Percentiles rank a stretch among this genome's conserved stretches.
These are phyloP conservation scores for Molothrus aeneus DNA, from an alignment of 2,797 vertebrate genomes.

Conservation along the genomic window DNA sequence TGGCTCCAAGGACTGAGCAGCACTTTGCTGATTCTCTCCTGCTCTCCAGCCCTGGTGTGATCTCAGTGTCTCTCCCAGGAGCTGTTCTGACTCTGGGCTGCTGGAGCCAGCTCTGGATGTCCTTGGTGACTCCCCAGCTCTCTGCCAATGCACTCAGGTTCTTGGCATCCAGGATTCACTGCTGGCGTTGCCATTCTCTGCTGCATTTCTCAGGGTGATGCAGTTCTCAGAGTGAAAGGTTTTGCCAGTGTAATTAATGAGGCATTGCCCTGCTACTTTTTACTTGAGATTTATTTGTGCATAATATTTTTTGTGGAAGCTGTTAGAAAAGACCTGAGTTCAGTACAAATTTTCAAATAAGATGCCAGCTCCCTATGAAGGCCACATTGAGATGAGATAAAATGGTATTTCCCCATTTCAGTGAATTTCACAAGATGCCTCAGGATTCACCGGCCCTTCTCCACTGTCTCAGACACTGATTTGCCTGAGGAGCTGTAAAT, in stretches of 20 bases:
- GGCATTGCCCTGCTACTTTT: neutral
- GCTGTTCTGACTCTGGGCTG: neutral
- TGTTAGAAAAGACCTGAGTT: neutral
- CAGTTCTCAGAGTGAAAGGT: neutral
- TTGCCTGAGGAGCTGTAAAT: neutral
- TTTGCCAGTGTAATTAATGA: neutral
- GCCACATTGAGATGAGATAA: neutral
- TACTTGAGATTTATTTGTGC: neutral
- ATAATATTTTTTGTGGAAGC: neutral
- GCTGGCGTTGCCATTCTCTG: neutral
- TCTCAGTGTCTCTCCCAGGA: neutral
- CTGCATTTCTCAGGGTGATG: neutral
- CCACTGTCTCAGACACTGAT: neutral
- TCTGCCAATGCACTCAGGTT: neutral
- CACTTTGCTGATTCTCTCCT: neutral
- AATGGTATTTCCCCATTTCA: neutral
- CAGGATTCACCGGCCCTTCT: neutral
- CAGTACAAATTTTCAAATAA: neutral
- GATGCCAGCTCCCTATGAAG: neutral
- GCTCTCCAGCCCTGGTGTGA: neutral
- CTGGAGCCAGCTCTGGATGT: neutral
- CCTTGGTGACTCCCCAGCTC: neutral
- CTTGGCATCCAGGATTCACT: neutral
- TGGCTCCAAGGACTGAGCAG: neutral
- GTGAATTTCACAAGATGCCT: neutral